Percentiles rank a stretch among this genome's conserved stretches.
These are phyloP conservation scores for Thera britannica DNA, from an alignment of 2,888 invertebrate genomes.

Conservation along the genomic window DNA sequence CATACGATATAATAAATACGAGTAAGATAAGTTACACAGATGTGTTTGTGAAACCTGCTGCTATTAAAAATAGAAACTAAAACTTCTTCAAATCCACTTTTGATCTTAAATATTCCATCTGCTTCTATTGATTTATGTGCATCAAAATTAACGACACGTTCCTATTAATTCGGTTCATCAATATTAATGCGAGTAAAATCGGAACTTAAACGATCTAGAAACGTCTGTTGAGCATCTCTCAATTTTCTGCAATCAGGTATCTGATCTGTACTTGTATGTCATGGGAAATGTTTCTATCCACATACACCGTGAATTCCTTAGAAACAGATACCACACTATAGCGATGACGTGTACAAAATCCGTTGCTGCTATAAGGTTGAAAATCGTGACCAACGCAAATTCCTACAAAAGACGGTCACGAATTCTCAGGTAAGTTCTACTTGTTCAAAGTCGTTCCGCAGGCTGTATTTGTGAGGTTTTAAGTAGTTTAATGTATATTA, in stretches of 20 bases:
- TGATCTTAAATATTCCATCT: neutral
- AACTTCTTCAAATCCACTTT: neutral
- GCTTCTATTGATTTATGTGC: constrained; percentile 7
- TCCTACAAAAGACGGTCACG: neutral
- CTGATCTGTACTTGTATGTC: constrained; percentile 5
- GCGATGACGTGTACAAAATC: neutral
- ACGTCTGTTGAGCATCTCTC: constrained; percentile 17
- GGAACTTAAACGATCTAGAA: constrained; percentile 19
- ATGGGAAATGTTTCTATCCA: constrained; percentile 15
- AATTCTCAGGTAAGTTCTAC: neutral
- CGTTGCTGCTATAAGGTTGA: neutral
- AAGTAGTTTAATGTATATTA: constrained; percentile 12
- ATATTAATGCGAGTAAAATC: constrained; percentile 10
- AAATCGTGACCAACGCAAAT: neutral
- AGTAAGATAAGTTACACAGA: no score
- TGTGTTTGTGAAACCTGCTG: no score
- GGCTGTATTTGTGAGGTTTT: constrained; percentile 8
- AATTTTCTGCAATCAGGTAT: constrained; percentile 22
- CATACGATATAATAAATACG: no score
- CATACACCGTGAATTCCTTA: neutral
- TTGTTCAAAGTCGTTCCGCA: constrained; percentile 8
- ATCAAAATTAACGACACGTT: constrained; percentile 8
- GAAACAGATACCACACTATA: neutral
- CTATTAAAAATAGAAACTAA: neutral
- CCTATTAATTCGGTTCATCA: constrained; percentile 12